Evolutionary conservation across 2,888 invertebrate genomes (phyloP).

Genomic region (Gibbula magus): DNA sequence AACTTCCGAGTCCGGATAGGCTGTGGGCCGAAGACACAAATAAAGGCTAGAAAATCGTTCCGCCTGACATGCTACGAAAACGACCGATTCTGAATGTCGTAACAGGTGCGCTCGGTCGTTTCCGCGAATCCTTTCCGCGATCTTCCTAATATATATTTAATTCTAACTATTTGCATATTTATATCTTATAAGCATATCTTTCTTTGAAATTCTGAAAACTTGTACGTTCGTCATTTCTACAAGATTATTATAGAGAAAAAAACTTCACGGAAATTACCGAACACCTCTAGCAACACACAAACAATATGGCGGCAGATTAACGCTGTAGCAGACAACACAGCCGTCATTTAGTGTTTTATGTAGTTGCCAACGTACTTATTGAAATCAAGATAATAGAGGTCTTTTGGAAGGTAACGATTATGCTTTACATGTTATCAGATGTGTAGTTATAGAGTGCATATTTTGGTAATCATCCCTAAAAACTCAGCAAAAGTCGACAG

Average conservation of each 20-base stretch:
- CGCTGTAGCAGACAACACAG: background rate
- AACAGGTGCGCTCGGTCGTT: background rate
- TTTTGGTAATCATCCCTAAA: too few species aligned
- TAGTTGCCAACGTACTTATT: background rate
- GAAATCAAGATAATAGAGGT: too few species aligned
- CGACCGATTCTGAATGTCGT: background rate
- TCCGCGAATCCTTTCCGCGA: background rate
- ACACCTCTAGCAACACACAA: conserved; percentile 28
- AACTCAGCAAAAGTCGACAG: too few species aligned
- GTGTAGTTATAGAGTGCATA: too few species aligned
- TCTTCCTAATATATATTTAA: background rate
- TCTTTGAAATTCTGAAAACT: background rate
- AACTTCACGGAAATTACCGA: background rate
- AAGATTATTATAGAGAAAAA: background rate
- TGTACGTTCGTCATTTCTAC: background rate
- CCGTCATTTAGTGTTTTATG: background rate
- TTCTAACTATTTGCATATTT: background rate
- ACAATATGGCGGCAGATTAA: conserved; percentile 27
- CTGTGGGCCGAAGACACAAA: too few species aligned
- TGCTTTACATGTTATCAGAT: too few species aligned
- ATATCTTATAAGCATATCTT: background rate
- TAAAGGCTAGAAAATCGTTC: too few species aligned
- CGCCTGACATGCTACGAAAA: too few species aligned
- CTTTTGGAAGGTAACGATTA: too few species aligned
- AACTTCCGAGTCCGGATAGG: too few species aligned